phyloP scores from a whole-genome alignment of 2,113 vertebrate species.

The Podilymbus podiceps region DNA sequence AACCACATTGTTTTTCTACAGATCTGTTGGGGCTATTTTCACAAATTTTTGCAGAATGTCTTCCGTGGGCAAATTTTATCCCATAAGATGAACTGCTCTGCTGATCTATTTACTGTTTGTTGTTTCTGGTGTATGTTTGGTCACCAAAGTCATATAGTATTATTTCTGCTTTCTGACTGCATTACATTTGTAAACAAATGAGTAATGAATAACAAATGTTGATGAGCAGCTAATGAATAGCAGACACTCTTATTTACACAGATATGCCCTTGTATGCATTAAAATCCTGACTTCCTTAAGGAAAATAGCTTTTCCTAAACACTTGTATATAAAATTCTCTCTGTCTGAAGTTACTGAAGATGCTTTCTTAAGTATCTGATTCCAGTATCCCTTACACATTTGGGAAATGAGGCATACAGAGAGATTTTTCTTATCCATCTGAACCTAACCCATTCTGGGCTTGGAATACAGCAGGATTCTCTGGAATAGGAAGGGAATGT shows the following conservation, averaged over 20 bases:
- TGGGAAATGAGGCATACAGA: conserved; percentile 29
- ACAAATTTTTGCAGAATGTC: not conserved
- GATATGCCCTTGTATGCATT: conserved; percentile 44
- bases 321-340: conserved; percentile 36
- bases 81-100: not conserved
- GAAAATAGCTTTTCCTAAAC: conserved; percentile 53
- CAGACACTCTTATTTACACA: conserved; percentile 56
- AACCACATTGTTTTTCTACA: not conserved
- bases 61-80: not conserved
- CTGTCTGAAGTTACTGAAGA: conserved; percentile 53
- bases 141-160: conserved; percentile 31
- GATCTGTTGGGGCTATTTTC: not conserved
- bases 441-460: not conserved
- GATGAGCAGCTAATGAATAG: conserved; percentile 60
- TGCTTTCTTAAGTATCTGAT: conserved; percentile 54
- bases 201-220: conserved; percentile 61
- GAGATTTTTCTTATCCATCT: conserved; percentile 8
- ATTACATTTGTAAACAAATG: conserved; percentile 46
- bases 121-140: conserved; percentile 36
- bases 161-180: conserved; percentile 50
- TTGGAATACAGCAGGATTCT: not conserved
- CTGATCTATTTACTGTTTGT: conserved; percentile 36
- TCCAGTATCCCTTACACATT: conserved; percentile 44
- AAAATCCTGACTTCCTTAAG: conserved; percentile 18
- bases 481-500: not conserved